Conservation (phyloP, 1,140 invertebrate genomes). For the Pseudomyrmex pallidus region DNA sequence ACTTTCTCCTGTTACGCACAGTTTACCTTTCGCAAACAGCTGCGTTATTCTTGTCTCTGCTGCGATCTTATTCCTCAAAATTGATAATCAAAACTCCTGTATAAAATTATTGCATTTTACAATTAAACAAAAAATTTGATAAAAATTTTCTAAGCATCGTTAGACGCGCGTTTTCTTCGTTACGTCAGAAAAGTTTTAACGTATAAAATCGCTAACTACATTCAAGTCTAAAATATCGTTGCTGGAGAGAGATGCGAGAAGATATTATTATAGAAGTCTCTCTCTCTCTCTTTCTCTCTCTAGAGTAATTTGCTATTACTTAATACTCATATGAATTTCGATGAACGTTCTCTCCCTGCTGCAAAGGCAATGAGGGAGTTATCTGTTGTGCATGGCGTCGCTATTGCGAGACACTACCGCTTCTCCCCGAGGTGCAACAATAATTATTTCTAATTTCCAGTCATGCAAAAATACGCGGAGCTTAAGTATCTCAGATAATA, state of each 20-base stretch:
- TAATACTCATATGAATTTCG: conserved; percentile 47
- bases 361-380: conserved; percentile 22
- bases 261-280: no score
- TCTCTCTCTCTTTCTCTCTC: neutral
- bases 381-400: conserved; percentile 12
- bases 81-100: neutral
- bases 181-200: neutral
- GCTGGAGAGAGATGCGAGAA: no score
- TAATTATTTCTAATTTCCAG: conserved; percentile 81
- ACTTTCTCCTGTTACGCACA: conserved; percentile 35
- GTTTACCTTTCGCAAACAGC: conserved; percentile 24
- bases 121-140: no score
- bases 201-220: conserved; percentile 22
- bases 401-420: conserved; percentile 19
- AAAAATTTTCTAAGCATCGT: neutral
- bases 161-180: neutral
- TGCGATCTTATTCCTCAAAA: conserved; percentile 6
- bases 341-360: conserved; percentile 10
- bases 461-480: conserved; percentile 79
- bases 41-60: conserved; percentile 21
- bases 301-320: conserved; percentile 46
- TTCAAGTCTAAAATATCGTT: neutral
- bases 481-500: conserved; percentile 77
- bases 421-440: conserved; percentile 74
- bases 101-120: no score